phyloP scores from a whole-genome alignment of 2,113 vertebrate species.

The Nipponia nippon region DNA sequence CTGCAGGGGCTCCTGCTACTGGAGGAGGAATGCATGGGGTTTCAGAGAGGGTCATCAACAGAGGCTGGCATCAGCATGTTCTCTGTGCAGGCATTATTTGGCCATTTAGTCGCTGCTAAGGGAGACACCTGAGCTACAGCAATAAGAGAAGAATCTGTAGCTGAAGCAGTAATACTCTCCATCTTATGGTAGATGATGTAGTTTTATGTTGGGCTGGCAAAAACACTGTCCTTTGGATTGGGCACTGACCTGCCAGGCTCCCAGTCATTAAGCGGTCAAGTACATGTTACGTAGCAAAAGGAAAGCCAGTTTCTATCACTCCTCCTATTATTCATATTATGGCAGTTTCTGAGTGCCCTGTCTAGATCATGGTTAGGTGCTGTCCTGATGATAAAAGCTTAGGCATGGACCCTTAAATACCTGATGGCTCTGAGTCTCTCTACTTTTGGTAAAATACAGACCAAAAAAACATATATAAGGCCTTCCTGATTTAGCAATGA shows the following conservation, averaged over 20 bases:
- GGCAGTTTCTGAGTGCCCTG: neutral
- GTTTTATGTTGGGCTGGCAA: neutral
- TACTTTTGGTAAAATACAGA: neutral
- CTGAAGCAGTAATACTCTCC: neutral
- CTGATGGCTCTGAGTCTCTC: neutral
- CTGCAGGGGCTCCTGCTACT: neutral
- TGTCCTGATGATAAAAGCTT: neutral
- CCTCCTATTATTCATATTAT: neutral
- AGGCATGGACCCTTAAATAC: neutral
- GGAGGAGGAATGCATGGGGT: neutral
- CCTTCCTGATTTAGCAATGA: neutral
- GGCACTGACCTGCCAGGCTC: neutral
- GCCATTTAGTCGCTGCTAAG: accelerated
- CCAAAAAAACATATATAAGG: neutral
- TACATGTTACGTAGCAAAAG: accelerated
- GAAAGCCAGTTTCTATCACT: neutral
- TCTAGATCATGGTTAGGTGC: neutral
- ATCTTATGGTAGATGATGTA: neutral
- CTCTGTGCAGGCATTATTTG: neutral
- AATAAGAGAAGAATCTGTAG: neutral
- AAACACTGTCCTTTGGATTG: neutral
- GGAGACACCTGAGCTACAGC: neutral
- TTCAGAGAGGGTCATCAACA: neutral
- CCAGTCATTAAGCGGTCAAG: neutral
- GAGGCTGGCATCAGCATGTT: neutral